Base-by-base conservation (phyloP, 1,140 invertebrate genomes). In the Procambarus virginalis region DNA sequence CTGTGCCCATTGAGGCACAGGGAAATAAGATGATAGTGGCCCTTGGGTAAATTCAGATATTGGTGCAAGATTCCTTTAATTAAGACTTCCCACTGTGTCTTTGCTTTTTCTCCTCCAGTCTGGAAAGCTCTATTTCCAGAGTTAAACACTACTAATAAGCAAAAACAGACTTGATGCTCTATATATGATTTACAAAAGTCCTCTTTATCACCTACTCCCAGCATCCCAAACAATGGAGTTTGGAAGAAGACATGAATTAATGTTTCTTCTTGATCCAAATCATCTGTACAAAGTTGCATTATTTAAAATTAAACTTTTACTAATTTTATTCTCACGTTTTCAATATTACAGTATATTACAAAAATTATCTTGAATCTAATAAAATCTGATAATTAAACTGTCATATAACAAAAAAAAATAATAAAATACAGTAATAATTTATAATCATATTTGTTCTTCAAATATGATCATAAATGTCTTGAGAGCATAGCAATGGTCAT, bases 401-500 rank as follows among this genome's bases (percentile, higher is more conserved):
- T 34, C 34, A 34, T 34, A 34, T 34, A 34, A 34, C 34, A 34
- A 34, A 34, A 34, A 78, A 49, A 48, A 17, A 55, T 20, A n/a
- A 14, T 14, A 49, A 48, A 49, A 49, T 49, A 60, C n/a, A 79
- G 17, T 51, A 46, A 22, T 49, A 1, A 55, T 64, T 20, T 17
- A 64, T 17, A 60, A 34, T 81, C n/a, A 58, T 8, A 55, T 10
- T 45, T 10, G n/a, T 58, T 58, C 49, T 22, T 55, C 17, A 58
- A 81, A 80, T n/a, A n/a, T n/a, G 49, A 34, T 55, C 79, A 51
- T 60, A 55, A 20, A 81, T 81, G 58, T 45, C 51, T 81, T 60
- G 22, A 55, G 5, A 81, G n/a, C 22, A 81, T 22, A 46, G 79
- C 22, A 81, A 81, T 58, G 17, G 4, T 81, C 22, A 60, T 34